Evolutionary conservation across 2,113 vertebrate genomes (phyloP).

Genomic region (Chloropsis cyanopogon): DNA sequence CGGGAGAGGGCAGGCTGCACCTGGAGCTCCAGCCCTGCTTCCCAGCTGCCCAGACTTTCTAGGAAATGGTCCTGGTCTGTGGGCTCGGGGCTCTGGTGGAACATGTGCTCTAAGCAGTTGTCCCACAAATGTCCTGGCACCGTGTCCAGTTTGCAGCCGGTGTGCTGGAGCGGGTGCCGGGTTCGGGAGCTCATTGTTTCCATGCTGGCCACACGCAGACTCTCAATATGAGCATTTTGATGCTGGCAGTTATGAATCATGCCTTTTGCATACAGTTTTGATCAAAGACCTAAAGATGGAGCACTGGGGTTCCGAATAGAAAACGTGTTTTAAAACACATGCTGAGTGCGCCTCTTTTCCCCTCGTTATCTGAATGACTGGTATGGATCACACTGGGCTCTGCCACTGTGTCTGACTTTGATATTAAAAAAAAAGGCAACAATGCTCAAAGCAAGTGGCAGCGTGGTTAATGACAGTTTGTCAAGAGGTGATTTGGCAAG

Average conservation of each 20-base stretch:
- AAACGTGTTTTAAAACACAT: background rate
- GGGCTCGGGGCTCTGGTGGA: background rate
- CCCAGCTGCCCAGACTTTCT: background rate
- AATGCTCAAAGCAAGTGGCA: background rate
- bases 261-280: background rate
- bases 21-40: background rate
- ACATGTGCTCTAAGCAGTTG: accelerated
- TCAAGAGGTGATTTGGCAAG: background rate
- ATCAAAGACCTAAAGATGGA: conserved; percentile 48
- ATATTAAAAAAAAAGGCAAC: background rate
- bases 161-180: accelerated
- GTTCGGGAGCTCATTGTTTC: background rate
- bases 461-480: background rate
- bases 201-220: background rate
- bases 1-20: conserved; percentile 57
- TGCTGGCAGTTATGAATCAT: background rate
- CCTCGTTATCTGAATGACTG: background rate
- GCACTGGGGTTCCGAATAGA: background rate
- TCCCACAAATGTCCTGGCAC: background rate
- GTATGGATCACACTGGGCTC: background rate
- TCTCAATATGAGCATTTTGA: background rate
- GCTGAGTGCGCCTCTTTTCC: background rate
- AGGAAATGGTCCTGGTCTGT: background rate
- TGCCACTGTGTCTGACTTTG: background rate
- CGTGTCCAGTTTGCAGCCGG: accelerated